A percentile compares a stretch with the other conserved stretches of the same genome.
phyloP scores from a whole-genome alignment of 2,888 invertebrate genomes.

The Oxycera nigricornis region DNA sequence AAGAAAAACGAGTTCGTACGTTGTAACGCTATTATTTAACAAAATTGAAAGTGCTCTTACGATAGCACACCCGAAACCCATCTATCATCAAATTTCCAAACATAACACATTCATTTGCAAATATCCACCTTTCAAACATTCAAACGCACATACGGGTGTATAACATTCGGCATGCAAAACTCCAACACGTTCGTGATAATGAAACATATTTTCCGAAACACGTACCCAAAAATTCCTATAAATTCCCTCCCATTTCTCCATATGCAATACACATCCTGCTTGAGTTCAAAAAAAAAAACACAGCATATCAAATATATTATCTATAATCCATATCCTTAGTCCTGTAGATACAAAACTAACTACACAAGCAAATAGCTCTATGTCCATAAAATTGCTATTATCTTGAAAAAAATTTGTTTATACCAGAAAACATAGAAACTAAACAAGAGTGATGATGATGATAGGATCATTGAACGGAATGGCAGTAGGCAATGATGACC shows the following conservation, averaged over 20 bases:
- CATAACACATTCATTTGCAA: no score
- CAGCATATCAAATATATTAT: not conserved
- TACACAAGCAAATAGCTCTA: slow-evolving; percentile 7
- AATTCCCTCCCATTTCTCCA: slow-evolving; percentile 4
- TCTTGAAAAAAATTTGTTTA: not conserved
- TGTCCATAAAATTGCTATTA: slow-evolving; percentile 26
- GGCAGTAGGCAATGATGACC: slow-evolving; percentile 22
- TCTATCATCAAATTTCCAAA: no score
- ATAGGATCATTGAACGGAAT: not conserved
- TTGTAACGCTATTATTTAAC: no score
- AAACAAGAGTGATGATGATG: slow-evolving; percentile 22
- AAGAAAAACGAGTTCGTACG: no score
- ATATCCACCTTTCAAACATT: no score
- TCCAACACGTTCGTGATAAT: slow-evolving; percentile 16
- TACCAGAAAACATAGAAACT: not conserved
- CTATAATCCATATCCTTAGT: not conserved
- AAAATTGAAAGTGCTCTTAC: no score
- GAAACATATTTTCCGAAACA: slow-evolving; percentile 10
- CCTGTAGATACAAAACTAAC: not conserved
- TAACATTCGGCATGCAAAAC: not conserved
- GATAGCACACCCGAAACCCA: no score
- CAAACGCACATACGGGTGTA: not conserved
- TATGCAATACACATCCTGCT: not conserved
- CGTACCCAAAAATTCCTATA: not conserved
- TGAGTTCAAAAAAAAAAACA: not conserved